phyloP scores from a whole-genome alignment of 2,113 vertebrate genomes.

The Lepus americanus region DNA sequence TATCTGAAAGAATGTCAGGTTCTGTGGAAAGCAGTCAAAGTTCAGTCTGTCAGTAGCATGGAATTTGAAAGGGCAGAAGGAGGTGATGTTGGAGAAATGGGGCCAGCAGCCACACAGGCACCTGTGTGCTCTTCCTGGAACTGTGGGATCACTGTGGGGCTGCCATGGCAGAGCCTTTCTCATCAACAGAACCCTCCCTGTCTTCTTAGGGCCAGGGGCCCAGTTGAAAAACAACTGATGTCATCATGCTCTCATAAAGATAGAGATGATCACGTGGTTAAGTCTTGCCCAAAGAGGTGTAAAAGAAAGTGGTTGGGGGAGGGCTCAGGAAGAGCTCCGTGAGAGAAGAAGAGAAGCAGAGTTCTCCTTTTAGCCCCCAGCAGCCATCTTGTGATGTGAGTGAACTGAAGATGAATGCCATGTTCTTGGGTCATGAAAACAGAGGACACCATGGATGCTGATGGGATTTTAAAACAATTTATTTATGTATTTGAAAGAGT shows the following conservation, averaged over 20 bases:
- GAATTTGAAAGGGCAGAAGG: background rate
- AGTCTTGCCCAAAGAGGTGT: background rate
- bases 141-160: background rate
- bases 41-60: too few relatives aligned
- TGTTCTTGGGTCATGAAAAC: background rate
- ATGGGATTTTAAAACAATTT: background rate
- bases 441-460: background rate
- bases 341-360: background rate
- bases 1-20: background rate
- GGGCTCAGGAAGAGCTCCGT: background rate
- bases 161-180: background rate
- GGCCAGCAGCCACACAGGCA: background rate
- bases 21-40: too few relatives aligned
- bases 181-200: background rate
- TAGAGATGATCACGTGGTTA: background rate
- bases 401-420: background rate
- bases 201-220: background rate
- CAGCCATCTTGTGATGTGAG: background rate
- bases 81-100: background rate
- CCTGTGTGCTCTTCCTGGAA: background rate
- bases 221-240: background rate
- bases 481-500: too few relatives aligned
- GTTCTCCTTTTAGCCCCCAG: background rate
- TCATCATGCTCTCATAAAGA: background rate
- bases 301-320: too few relatives aligned